A percentile compares a stretch with the other conserved stretches of the same genome.
phyloP scores from a whole-genome alignment of 2,888 invertebrate genomes.

The Tetramorium bicarinatum region DNA sequence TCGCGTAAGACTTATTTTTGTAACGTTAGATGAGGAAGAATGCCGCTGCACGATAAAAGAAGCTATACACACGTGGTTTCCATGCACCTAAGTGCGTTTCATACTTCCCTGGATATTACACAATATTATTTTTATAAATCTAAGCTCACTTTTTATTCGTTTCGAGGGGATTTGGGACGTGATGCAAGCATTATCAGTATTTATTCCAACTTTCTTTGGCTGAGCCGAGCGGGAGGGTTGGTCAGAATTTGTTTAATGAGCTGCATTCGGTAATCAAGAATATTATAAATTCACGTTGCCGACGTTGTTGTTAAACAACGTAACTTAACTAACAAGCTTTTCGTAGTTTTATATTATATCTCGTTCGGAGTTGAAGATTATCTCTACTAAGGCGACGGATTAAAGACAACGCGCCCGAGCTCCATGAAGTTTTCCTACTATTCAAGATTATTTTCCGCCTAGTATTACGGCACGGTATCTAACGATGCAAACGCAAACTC shows the following conservation, averaged over 20 bases:
- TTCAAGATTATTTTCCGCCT: constrained; percentile 58
- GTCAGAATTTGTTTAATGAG: constrained; percentile 6
- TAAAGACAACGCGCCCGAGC: constrained; percentile 45
- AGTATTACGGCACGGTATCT: constrained; percentile 50
- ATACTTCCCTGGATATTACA: neutral
- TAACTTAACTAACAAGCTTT: constrained; percentile 34
- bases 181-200: neutral
- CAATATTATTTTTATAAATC: constrained; percentile 14
- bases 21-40: constrained; percentile 32
- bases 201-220: neutral
- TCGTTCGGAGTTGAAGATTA: constrained; percentile 41
- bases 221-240: neutral
- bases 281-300: constrained; percentile 16
- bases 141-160: neutral
- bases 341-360: constrained; percentile 46
- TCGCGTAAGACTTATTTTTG: constrained; percentile 33
- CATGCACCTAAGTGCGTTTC: neutral
- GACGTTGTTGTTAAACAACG: constrained; percentile 8
- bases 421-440: constrained; percentile 48
- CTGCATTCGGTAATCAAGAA: neutral
- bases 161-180: neutral
- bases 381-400: constrained; percentile 32
- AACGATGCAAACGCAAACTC: constrained; percentile 61
- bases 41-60: constrained; percentile 4
- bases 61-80: neutral